These are phyloP conservation scores for Riparia riparia DNA, from an alignment of 2,113 vertebrate genomes.

Conservation along the genomic window DNA sequence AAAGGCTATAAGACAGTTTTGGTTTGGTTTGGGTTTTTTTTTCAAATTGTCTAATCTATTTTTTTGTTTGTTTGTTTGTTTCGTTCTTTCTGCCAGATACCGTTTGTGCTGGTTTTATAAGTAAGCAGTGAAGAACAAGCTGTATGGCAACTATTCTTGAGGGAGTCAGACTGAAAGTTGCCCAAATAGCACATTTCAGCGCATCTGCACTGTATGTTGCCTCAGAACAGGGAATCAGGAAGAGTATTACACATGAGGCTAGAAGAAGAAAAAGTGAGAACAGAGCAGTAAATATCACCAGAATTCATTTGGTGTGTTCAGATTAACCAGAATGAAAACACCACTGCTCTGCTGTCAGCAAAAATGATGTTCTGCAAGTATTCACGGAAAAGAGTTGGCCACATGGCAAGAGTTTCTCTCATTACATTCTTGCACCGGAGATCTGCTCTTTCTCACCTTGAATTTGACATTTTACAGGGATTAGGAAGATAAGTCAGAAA, in stretches of 20 bases:
- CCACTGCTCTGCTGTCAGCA: not conserved
- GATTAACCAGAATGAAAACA: slow-evolving; percentile 24
- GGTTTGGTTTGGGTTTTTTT: too few species aligned
- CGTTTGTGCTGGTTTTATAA: not conserved
- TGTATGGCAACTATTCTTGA: not conserved
- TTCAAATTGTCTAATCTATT: not conserved
- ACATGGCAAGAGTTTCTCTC: not conserved
- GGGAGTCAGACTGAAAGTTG: not conserved
- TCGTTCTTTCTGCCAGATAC: not conserved
- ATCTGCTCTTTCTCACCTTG: slow-evolving; percentile 60
- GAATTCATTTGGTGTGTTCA: slow-evolving; percentile 51
- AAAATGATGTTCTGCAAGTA: slow-evolving; percentile 38
- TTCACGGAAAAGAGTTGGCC: not conserved
- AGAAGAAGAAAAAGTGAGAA: not conserved
- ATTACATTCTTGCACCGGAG: not conserved
- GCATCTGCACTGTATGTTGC: not conserved
- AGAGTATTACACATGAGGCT: not conserved
- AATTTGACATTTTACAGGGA: slow-evolving; percentile 66
- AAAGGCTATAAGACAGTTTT: not conserved
- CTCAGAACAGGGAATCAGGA: not conserved
- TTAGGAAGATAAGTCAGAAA: slow-evolving; percentile 52
- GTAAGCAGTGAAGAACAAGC: not conserved
- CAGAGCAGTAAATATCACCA: slow-evolving; percentile 54
- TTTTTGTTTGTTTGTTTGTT: not conserved
- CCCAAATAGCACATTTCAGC: not conserved